A percentile compares a stretch with the other conserved stretches of the same genome.
phyloP scores from a whole-genome alignment of 2,888 invertebrate genomes.

The Eutolmus rufibarbis region DNA sequence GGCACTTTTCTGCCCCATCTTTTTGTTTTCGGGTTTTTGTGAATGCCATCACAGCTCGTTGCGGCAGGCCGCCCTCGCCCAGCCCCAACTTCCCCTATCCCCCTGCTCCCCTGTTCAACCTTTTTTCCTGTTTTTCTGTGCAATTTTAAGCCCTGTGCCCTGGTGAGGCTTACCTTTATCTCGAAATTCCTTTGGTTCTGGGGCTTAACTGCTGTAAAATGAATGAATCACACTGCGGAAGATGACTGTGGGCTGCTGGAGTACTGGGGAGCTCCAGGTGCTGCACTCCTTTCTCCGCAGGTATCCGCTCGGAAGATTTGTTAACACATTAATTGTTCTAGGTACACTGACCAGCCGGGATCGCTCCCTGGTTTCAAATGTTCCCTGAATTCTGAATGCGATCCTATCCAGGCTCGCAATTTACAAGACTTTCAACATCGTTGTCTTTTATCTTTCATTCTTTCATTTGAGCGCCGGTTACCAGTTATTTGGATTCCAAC shows the following conservation, averaged over 20 bases:
- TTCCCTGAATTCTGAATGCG: not conserved
- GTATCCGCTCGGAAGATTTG: not conserved
- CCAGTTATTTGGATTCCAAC: not conserved
- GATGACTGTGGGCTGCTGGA: not conserved
- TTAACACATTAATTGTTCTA: not conserved
- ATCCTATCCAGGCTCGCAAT: not conserved
- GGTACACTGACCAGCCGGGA: not conserved
- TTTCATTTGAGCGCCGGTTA: not conserved
- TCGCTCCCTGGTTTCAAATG: not conserved
- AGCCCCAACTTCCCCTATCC: not conserved
- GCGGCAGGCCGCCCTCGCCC: not conserved
- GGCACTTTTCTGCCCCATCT: not conserved
- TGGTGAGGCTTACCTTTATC: not conserved
- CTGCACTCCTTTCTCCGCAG: not conserved
- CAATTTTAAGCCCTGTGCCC: not conserved
- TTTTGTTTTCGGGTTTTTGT: conserved; percentile 6
- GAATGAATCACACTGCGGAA: not conserved
- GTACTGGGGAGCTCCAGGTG: not conserved
- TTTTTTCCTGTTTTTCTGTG: not conserved
- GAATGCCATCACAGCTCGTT: conserved; percentile 8
- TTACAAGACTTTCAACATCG: not conserved
- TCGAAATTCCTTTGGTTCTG: not conserved
- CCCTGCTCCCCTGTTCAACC: not conserved
- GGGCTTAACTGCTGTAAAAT: not conserved
- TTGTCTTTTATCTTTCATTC: not conserved